Evolutionary conservation across 2,888 invertebrate genomes (phyloP).

Genomic region (Parnassius smintheus): DNA sequence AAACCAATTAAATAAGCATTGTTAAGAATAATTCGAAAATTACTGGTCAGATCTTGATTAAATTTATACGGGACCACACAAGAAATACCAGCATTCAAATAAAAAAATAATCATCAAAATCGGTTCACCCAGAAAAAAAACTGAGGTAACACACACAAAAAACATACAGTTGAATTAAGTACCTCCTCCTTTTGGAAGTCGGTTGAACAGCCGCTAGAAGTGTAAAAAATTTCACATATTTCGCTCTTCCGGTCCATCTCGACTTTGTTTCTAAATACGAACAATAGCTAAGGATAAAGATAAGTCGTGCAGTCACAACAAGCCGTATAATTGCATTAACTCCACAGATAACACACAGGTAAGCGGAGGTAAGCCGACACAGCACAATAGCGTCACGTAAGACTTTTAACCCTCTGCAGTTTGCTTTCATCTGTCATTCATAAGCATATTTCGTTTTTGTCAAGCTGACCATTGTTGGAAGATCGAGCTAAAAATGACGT

Average conservation of each 20-base stretch:
- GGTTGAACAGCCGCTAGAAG: slow-evolving; percentile 2
- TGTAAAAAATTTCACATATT: slow-evolving; percentile 21
- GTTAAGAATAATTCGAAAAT: too few relatives aligned
- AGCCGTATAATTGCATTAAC: slow-evolving; percentile 34
- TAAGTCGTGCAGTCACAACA: slow-evolving; percentile 34
- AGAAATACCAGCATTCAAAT: too few relatives aligned
- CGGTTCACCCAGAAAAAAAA: too few relatives aligned
- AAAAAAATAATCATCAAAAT: too few relatives aligned
- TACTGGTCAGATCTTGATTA: too few relatives aligned
- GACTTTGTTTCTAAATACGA: slow-evolving; percentile 18
- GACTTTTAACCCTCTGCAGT: slow-evolving; percentile 33
- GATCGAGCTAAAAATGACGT: slow-evolving; percentile 68
- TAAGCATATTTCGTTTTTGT: slow-evolving; percentile 28
- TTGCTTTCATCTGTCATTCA: slow-evolving; percentile 32
- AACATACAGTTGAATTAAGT: too few relatives aligned
- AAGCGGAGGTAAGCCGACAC: slow-evolving; percentile 47
- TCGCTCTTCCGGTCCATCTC: slow-evolving; percentile 12
- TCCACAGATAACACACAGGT: slow-evolving; percentile 40
- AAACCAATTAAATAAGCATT: too few relatives aligned
- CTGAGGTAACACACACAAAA: too few relatives aligned
- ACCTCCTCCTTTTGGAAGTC: too few relatives aligned
- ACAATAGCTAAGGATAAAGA: slow-evolving; percentile 30
- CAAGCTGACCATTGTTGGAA: slow-evolving; percentile 36
- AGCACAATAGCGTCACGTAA: slow-evolving; percentile 54
- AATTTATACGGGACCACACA: too few relatives aligned